Evolutionary conservation across 2,113 vertebrate species (phyloP), one percentile per base, ranked within the genome.

Genomic region (Lynx canadensis): DNA sequence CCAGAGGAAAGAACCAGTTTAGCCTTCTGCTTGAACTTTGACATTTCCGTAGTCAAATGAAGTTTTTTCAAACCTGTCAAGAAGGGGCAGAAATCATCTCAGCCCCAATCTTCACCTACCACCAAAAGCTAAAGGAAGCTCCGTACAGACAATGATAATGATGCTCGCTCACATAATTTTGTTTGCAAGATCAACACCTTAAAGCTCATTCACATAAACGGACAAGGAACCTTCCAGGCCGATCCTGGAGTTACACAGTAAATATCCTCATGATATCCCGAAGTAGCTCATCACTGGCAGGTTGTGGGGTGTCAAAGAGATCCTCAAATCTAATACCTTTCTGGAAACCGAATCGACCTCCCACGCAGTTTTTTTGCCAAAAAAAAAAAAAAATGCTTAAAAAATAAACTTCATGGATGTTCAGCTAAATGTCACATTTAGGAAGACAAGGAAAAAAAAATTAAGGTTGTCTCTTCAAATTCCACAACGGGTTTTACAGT

Each of bases 401-500:
- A 97, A 98, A 97, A 91, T 90, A 93, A 97, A 96, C 48, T 95
- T 92, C 95, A 95, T 68, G 95, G 96, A 95, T 90, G 81, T 97
- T 81, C 41, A 98, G 94, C 93, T 97, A 97, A 50, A 96, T 96
- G 98, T 97, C 98, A 98, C 97, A 89, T 78, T 96, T 25, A 97
- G 93, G 78, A 97, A 97, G 96, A 95, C 92, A 95, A 87, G 55
- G 13, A 8, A 92, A 29, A 45, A 38, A 86, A 97, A 96, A 96
- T 97, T 97, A 98, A 97, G 97, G 89, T 97, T 98, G 96, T 76
- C 94, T 92, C 25, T 97, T 33, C 95, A 98, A 97, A 98, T 94
- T 99, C 98, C 98, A 98, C 98, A 99, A 98, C 98, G 97, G 98
- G 98, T 99, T 99, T 98, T 99, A 98, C 98, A 96, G 89, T 98